Evolutionary conservation across 2,797 vertebrate species (phyloP).

Genomic region (Silurus aristotelis): DNA sequence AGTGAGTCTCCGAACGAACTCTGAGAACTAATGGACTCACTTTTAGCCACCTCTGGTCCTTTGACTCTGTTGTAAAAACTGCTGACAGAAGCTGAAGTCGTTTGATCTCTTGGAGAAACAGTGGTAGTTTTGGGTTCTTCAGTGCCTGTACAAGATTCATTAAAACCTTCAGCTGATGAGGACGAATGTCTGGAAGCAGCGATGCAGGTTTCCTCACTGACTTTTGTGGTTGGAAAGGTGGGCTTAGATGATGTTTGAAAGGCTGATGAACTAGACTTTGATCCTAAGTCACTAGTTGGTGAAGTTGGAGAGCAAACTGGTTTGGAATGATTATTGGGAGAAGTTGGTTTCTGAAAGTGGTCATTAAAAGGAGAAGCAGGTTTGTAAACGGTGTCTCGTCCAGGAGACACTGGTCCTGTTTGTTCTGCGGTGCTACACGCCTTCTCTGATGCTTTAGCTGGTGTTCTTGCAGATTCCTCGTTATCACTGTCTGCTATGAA

Average conservation of each 20-base stretch:
- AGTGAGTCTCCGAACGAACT: conserved; percentile 56
- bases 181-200: conserved; percentile 52
- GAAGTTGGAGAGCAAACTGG: conserved; percentile 18
- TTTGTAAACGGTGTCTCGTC: conserved; percentile 61
- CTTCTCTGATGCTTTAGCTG: conserved; percentile 63
- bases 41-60: conserved; percentile 58
- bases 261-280: conserved; percentile 57
- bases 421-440: conserved; percentile 59
- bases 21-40: conserved; percentile 47
- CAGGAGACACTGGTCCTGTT: conserved; percentile 61
- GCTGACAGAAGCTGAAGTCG: conserved; percentile 55
- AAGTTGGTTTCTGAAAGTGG: conserved; percentile 58
- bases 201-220: conserved; percentile 51
- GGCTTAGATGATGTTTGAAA: conserved; percentile 59
- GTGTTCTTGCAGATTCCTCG: conserved; percentile 71
- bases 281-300: conserved; percentile 42
- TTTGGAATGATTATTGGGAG: conserved; percentile 40
- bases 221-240: conserved; percentile 54
- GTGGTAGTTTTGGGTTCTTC: conserved; percentile 61
- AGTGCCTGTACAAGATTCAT: conserved; percentile 57
- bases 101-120: conserved; percentile 63
- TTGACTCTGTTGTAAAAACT: conserved; percentile 59
- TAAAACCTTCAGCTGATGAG: conserved; percentile 64
- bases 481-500: conserved; percentile 80
- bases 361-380: conserved; percentile 48